phyloP scores from a whole-genome alignment of 1,140 invertebrate species.

The Muscidifurax raptorellus region DNA sequence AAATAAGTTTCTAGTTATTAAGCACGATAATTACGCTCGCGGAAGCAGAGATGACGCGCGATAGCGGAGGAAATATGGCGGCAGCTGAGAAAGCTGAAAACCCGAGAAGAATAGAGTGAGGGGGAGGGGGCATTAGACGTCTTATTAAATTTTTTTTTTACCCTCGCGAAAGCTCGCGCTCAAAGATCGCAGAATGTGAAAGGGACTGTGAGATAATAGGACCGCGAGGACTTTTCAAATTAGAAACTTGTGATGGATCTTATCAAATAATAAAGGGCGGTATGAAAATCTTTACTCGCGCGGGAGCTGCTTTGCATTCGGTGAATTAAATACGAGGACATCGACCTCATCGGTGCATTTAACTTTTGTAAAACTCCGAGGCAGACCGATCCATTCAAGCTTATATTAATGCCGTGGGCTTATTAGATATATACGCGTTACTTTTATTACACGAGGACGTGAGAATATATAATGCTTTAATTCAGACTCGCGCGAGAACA shows the following conservation, averaged over 20 bases:
- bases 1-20: conserved; percentile 2
- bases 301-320: not conserved
- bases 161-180: not conserved
- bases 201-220: conserved; percentile 11
- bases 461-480: not conserved
- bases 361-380: not conserved
- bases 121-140: not conserved
- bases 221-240: conserved; percentile 51
- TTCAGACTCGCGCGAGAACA: not conserved
- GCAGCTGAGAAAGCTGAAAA: not conserved
- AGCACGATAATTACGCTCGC: not conserved
- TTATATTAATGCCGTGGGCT: not conserved
- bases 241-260: conserved; percentile 54
- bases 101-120: not conserved
- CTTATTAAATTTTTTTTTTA: conserved; percentile 33
- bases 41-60: not conserved
- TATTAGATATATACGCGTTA: not conserved
- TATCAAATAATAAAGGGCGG: conserved; percentile 50
- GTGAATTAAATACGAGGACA: not conserved
- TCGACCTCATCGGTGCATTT: too few relatives aligned
- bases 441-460: not conserved
- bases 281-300: conserved; percentile 34
- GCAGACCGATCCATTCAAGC: not conserved
- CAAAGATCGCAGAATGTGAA: conserved; percentile 25
- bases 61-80: not conserved